Percentiles rank a stretch among this genome's conserved stretches.
Evolutionary conservation across 2,113 vertebrate genomes (phyloP).

Genomic region (Lepidothrix coronata): DNA sequence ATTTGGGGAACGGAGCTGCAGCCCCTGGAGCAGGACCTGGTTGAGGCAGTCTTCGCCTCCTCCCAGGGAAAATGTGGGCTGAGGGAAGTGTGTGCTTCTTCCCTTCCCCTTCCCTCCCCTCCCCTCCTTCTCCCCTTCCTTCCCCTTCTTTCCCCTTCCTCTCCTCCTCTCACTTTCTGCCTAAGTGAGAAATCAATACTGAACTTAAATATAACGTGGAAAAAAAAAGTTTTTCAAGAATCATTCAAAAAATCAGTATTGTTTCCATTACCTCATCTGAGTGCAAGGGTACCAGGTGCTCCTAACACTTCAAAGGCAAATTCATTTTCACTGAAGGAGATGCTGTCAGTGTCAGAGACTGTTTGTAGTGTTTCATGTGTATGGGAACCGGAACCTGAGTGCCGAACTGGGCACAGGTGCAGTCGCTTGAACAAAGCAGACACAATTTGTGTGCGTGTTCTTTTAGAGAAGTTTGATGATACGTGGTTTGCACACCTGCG

Average conservation of each 20-base stretch:
- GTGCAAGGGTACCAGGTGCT: not conserved
- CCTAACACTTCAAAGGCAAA: fast-evolving
- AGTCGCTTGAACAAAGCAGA: fast-evolving
- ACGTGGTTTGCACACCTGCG: fast-evolving
- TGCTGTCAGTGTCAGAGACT: fast-evolving
- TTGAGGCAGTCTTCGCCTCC: not conserved
- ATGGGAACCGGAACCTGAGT: fast-evolving
- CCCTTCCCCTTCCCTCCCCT: not conserved
- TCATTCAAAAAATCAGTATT: not conserved
- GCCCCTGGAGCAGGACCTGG: not conserved
- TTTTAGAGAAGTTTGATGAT: fast-evolving
- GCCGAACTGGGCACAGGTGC: fast-evolving
- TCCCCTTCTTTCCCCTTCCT: not conserved
- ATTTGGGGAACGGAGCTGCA: not conserved
- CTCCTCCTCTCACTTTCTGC: not conserved
- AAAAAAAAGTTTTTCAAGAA: not conserved
- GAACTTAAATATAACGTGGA: not conserved
- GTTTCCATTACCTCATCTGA: not conserved
- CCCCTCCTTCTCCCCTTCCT: not conserved
- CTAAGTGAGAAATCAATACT: fast-evolving
- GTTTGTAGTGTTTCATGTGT: fast-evolving
- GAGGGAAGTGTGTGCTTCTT: not conserved
- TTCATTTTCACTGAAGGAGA: fast-evolving
- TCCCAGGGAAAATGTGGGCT: not conserved
- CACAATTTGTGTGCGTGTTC: fast-evolving